A percentile compares a stretch with the other conserved stretches of the same genome.
phyloP scores from a whole-genome alignment of 2,113 vertebrate genomes.

The Lampris incognitus region DNA sequence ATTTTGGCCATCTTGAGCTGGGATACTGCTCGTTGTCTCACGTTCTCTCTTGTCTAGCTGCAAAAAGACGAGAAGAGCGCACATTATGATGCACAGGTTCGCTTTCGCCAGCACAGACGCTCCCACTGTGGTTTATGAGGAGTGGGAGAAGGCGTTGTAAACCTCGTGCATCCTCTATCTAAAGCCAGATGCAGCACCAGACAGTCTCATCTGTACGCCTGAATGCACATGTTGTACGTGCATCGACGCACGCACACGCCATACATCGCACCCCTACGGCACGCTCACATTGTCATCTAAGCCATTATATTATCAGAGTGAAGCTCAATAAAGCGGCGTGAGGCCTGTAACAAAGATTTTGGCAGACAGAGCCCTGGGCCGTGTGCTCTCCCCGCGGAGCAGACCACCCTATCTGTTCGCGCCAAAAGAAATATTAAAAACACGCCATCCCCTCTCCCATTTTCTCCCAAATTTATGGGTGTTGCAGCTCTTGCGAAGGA shows the following conservation, averaged over 20 bases:
- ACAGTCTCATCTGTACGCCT: conserved; percentile 26
- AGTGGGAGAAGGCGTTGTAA: conserved; percentile 53
- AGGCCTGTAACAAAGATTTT: conserved; percentile 64
- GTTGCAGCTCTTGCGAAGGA: conserved; percentile 52
- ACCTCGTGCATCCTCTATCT: conserved; percentile 50
- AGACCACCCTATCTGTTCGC: conserved; percentile 58
- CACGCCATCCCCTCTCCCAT: conserved; percentile 32
- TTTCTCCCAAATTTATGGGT: conserved; percentile 49
- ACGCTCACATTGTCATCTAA: conserved; percentile 28
- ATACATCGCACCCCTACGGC: conserved; percentile 25
- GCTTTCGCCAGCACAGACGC: conserved; percentile 29
- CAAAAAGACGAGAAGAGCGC: conserved; percentile 5
- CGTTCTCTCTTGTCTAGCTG: conserved; percentile 14
- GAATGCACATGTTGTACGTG: too few species aligned
- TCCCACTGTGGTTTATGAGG: conserved; percentile 22
- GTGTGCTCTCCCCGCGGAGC: conserved; percentile 46
- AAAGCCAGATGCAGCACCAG: conserved; percentile 28
- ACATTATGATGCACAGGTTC: conserved; percentile 32
- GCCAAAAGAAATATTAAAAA: conserved; percentile 72
- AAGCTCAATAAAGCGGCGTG: conserved; percentile 66
- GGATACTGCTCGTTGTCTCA: conserved; percentile 32
- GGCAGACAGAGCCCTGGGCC: conserved; percentile 51
- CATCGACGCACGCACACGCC: conserved; percentile 21
- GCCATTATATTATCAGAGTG: conserved; percentile 57
- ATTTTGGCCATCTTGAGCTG: conserved; percentile 13